phyloP scores from a whole-genome alignment of 2,888 invertebrate genomes.

The Tetragonisca angustula region DNA sequence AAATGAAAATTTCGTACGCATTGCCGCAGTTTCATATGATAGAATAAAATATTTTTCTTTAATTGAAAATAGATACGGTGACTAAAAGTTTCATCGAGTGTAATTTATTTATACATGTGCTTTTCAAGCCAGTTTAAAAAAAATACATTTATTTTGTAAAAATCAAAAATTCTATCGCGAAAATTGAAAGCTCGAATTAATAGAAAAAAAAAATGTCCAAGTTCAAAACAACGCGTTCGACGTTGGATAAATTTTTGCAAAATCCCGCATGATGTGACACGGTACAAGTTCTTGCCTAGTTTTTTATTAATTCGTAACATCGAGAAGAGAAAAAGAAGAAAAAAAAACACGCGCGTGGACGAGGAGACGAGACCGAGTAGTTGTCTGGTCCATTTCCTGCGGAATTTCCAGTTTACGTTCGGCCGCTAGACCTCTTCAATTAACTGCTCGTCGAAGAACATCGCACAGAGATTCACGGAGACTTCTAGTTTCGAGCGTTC shows the following conservation, averaged over 20 bases:
- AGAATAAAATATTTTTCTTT: background rate
- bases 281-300: no score
- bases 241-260: no score
- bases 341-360: no score
- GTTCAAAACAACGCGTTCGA: no score
- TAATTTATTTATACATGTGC: background rate
- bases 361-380: no score
- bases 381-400: conserved; percentile 5
- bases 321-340: background rate
- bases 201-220: no score
- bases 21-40: background rate
- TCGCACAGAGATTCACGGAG: conserved; percentile 28
- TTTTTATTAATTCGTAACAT: no score
- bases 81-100: background rate
- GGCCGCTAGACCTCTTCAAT: conserved; percentile 52
- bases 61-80: background rate
- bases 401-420: conserved; percentile 42
- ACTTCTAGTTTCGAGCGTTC: conserved; percentile 51
- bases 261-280: no score
- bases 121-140: background rate
- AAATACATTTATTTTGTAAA: no score
- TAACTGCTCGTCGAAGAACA: conserved; percentile 53
- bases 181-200: no score
- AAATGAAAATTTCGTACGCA: background rate
- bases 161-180: no score